A percentile compares a stretch with the other conserved stretches of the same genome.
Conservation (phyloP, 1,140 invertebrate species). For the Apis florea region DNA sequence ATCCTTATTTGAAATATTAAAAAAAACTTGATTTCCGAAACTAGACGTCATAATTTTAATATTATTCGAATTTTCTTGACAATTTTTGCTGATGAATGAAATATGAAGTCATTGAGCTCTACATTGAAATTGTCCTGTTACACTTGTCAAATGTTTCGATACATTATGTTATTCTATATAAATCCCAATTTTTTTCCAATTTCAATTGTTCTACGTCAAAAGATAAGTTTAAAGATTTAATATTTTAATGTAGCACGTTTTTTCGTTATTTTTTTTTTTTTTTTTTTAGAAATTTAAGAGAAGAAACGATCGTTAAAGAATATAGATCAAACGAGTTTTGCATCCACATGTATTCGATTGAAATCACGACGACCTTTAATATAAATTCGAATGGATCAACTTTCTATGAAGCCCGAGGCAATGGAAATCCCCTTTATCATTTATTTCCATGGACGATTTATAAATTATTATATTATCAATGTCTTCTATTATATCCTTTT, state of each 20-base stretch:
- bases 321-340: slow-evolving; percentile 12
- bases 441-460: not conserved
- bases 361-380: slow-evolving; percentile 40
- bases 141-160: not conserved
- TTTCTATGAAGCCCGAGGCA: slow-evolving; percentile 45
- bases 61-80: not conserved
- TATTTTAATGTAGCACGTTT: too few relatives aligned
- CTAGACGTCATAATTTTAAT: not conserved
- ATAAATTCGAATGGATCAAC: slow-evolving; percentile 33
- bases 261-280: too few relatives aligned
- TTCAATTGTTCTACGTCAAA: not conserved
- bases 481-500: not conserved
- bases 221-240: not conserved
- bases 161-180: not conserved
- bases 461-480: not conserved
- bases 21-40: not conserved
- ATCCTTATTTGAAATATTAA: not conserved
- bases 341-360: not conserved
- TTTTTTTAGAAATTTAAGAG: too few relatives aligned
- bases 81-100: not conserved
- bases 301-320: not conserved
- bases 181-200: not conserved
- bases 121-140: slow-evolving; percentile 13
- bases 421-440: slow-evolving; percentile 1
- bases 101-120: not conserved